Conservation (phyloP, 2,113 vertebrate genomes). For the Chunga burmeisteri region DNA sequence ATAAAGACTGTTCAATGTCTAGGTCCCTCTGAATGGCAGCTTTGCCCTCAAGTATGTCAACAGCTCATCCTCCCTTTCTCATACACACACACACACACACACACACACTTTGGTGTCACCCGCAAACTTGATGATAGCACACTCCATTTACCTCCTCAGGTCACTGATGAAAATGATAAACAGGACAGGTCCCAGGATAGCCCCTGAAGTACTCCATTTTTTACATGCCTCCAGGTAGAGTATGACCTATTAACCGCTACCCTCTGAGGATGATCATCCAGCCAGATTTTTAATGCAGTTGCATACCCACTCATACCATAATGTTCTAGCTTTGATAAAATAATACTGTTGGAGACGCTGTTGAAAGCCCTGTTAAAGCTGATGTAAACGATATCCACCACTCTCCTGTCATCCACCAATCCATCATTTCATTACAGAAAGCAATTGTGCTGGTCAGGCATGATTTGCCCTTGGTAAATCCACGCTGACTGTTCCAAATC, state of each 20-base stretch:
- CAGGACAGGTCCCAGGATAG: background rate
- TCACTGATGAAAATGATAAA: background rate
- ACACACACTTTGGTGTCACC: background rate
- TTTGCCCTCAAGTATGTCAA: background rate
- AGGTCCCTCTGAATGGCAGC: background rate
- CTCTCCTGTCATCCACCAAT: background rate
- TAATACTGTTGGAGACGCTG: background rate
- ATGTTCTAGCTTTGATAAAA: background rate
- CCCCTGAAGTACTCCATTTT: background rate
- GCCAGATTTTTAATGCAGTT: background rate
- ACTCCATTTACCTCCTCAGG: background rate
- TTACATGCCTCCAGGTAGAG: background rate
- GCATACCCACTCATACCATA: background rate
- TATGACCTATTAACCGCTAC: background rate
- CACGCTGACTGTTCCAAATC: slow-evolving; percentile 23
- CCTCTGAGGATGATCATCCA: background rate
- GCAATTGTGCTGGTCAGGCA: slow-evolving; percentile 1
- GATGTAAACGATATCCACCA: background rate
- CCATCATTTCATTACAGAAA: slow-evolving; percentile 22
- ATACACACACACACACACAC: background rate
- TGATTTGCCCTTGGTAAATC: slow-evolving; percentile 50
- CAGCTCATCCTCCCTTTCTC: background rate
- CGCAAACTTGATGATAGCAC: background rate
- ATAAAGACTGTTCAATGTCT: background rate
- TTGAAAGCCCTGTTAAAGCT: background rate